These are phyloP conservation scores for Xiphophorus couchianus DNA, from an alignment of 2,113 vertebrate species.

Conservation along the genomic window DNA sequence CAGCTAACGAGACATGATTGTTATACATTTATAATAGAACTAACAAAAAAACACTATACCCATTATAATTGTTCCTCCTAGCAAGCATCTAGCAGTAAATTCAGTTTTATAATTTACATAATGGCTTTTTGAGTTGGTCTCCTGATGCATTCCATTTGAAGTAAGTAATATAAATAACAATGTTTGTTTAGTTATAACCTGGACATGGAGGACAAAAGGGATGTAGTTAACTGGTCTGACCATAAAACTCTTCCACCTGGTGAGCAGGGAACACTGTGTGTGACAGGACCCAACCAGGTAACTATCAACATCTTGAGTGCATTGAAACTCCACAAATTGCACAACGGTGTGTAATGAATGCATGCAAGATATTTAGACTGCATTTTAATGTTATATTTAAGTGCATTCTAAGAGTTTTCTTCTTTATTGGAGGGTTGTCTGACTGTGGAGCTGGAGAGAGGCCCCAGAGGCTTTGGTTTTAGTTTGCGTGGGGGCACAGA, in stretches of 20 bases:
- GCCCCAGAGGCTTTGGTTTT: constrained; percentile 92
- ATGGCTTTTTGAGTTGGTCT: constrained; percentile 9
- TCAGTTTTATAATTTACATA: constrained; percentile 25
- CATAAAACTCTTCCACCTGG: constrained; percentile 81
- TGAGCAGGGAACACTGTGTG: constrained; percentile 76
- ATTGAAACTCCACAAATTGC: neutral
- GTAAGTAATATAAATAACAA: constrained; percentile 13
- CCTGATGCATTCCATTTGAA: constrained; percentile 11
- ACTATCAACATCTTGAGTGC: neutral
- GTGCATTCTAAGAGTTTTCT: constrained; percentile 16
- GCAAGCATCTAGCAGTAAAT: constrained; percentile 16
- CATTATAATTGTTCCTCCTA: neutral
- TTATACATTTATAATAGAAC: neutral
- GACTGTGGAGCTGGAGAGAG: constrained; percentile 90
- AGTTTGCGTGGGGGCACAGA: constrained; percentile 96
- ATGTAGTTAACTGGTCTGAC: constrained; percentile 82
- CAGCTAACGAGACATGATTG: neutral
- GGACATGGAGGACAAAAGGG: constrained; percentile 83
- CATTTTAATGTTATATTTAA: neutral
- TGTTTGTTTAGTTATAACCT: constrained; percentile 76
- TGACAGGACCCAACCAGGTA: constrained; percentile 79
- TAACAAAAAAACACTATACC: neutral
- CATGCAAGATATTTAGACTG: neutral
- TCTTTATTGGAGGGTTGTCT: constrained; percentile 83
- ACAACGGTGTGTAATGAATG: neutral